Conservation (phyloP, 92 coral and sea anemone genomes). For the Pocillopora grandis region DNA sequence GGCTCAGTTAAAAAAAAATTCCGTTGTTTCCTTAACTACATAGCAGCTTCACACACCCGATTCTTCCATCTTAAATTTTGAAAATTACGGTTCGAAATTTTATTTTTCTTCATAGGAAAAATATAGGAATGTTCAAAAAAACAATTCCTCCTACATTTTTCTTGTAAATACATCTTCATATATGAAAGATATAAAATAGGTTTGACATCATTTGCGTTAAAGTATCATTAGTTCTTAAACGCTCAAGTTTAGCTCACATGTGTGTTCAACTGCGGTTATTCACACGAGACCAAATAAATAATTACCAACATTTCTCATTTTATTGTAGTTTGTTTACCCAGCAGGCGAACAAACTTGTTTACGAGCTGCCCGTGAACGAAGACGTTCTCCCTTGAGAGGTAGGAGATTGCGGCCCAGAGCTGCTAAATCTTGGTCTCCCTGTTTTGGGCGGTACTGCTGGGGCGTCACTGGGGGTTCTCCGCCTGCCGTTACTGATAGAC, state of each 20-base stretch:
- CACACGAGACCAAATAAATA: not conserved
- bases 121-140: too few species aligned
- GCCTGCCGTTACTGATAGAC: constrained; percentile 49
- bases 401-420: constrained; percentile 25
- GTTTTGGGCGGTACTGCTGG: constrained; percentile 79
- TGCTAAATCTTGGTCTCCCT: constrained; percentile 54
- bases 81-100: too few species aligned
- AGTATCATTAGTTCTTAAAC: not conserved
- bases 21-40: too few species aligned
- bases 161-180: too few species aligned
- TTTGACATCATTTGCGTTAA: too few species aligned
- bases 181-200: too few species aligned
- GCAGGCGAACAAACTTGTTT: not conserved
- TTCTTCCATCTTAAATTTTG: too few species aligned
- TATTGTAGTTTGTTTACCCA: not conserved
- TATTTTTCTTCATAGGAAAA: too few species aligned
- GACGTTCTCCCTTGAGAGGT: constrained; percentile 6
- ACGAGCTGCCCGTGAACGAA: constrained; percentile 9
- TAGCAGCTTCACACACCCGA: too few species aligned
- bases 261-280: not conserved
- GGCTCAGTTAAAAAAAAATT: too few species aligned
- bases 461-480: constrained; percentile 49
- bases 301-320: not conserved
- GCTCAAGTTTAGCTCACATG: not conserved
- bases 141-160: too few species aligned